Percentiles rank a stretch among this genome's conserved stretches.
Evolutionary conservation across 2,113 vertebrate genomes (phyloP).

Genomic region (Plectropomus leopardus): DNA sequence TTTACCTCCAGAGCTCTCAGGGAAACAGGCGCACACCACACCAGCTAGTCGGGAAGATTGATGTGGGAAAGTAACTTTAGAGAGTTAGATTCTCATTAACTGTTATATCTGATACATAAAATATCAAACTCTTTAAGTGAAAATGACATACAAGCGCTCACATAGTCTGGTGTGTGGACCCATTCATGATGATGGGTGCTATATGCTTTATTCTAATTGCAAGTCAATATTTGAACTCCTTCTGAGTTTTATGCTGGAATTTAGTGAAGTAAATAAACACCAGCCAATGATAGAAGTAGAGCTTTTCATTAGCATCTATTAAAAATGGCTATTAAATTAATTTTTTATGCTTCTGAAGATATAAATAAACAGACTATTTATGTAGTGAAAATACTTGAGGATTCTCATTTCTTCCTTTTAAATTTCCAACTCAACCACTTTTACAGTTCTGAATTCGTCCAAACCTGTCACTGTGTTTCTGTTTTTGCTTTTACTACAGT

Average conservation of each 20-base stretch:
- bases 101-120: not conserved
- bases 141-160: not conserved
- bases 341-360: not conserved
- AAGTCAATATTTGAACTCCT: not conserved
- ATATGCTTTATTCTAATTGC: not conserved
- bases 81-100: slow-evolving; percentile 5
- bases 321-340: not conserved
- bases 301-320: not conserved
- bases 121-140: not conserved
- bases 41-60: slow-evolving; percentile 39
- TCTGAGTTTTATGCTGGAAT: not conserved
- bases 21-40: slow-evolving; percentile 26
- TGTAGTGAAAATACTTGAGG: not conserved
- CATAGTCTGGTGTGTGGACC: not conserved
- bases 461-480: not conserved
- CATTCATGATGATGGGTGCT: not conserved
- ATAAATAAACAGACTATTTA: not conserved
- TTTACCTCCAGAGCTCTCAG: slow-evolving; percentile 47
- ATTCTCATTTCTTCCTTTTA: not conserved
- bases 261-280: not conserved
- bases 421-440: not conserved
- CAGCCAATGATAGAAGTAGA: not conserved
- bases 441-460: not conserved
- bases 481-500: not conserved
- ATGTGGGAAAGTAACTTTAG: slow-evolving; percentile 52